These are phyloP conservation scores for Plutella xylostella DNA, from an alignment of 2,888 invertebrate species.

Conservation along the genomic window DNA sequence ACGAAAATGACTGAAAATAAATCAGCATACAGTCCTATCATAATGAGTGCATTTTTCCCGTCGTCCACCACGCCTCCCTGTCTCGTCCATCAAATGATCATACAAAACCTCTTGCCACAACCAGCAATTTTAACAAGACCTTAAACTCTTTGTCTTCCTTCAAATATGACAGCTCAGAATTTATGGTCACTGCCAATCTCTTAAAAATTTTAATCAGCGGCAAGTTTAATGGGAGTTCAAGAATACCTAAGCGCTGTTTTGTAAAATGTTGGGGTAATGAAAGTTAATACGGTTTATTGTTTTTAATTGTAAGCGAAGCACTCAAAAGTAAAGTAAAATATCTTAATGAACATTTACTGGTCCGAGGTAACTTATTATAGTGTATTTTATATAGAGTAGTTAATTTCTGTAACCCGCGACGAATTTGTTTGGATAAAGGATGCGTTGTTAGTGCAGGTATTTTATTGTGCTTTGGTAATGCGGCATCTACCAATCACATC, in stretches of 20 bases:
- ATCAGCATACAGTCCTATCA: no score
- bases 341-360: not conserved
- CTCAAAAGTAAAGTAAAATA: slow-evolving; percentile 2
- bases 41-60: slow-evolving; percentile 38
- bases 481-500: no score
- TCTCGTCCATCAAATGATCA: slow-evolving; percentile 44
- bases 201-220: slow-evolving; percentile 56
- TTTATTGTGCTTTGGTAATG: slow-evolving; percentile 18
- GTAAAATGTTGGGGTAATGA: slow-evolving; percentile 26
- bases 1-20: no score
- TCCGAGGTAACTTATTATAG: not conserved
- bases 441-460: not conserved
- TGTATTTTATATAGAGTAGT: not conserved
- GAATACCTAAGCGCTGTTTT: slow-evolving; percentile 28
- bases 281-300: slow-evolving; percentile 6
- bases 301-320: slow-evolving; percentile 4
- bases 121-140: slow-evolving; percentile 17
- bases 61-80: slow-evolving; percentile 37
- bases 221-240: slow-evolving; percentile 55
- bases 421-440: not conserved
- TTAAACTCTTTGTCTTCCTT: not conserved
- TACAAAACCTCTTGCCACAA: slow-evolving; percentile 24
- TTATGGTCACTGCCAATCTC: slow-evolving; percentile 33
- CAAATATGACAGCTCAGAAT: not conserved
- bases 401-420: not conserved